Evolutionary conservation across 2,113 vertebrate species (phyloP).

Genomic region (Mungos mungo): DNA sequence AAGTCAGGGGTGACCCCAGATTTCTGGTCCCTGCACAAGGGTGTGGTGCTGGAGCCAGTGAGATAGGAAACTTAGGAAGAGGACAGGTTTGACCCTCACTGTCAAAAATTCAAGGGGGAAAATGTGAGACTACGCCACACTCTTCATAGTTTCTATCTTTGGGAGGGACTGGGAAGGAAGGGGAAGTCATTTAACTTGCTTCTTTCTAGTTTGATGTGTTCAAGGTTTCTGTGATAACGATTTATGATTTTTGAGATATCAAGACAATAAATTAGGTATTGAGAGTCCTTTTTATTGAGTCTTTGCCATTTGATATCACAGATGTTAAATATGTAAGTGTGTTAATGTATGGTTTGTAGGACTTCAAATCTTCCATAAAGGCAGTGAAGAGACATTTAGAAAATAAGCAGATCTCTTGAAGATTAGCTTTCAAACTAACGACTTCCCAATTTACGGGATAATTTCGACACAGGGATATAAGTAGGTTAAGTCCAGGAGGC

Average conservation of each 20-base stretch:
- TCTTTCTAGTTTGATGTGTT: not conserved
- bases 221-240: not conserved
- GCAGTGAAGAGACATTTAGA: not conserved
- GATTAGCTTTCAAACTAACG: not conserved
- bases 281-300: not conserved
- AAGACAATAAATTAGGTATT: not conserved
- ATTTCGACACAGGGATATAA: not conserved
- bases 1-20: not conserved
- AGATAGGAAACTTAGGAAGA: not conserved
- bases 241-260: not conserved
- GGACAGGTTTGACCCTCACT: not conserved
- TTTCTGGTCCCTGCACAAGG: not conserved
- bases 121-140: not conserved
- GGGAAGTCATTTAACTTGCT: not conserved
- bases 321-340: not conserved
- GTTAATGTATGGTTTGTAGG: not conserved
- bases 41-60: not conserved
- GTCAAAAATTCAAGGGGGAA: not conserved
- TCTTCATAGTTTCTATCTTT: not conserved
- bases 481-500: not conserved
- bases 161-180: too few relatives aligned
- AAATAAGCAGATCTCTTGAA: slow-evolving; percentile 13
- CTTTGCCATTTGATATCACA: not conserved
- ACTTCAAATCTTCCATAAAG: not conserved
- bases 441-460: not conserved